Evolutionary conservation across 2,797 vertebrate species (phyloP).

Genomic region (Myotis planiceps): DNA sequence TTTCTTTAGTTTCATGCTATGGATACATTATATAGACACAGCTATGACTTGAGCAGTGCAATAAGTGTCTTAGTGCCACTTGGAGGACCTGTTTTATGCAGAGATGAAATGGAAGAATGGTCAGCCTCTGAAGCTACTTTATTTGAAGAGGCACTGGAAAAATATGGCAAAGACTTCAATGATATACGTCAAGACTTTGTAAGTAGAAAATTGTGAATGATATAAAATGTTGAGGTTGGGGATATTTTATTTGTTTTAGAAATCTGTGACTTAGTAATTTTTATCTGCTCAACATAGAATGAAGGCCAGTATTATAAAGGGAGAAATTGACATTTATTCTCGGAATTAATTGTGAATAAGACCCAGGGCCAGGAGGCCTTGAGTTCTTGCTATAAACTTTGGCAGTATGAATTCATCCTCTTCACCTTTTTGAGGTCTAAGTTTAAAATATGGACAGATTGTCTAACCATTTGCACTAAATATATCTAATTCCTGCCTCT

Average conservation of each 20-base stretch:
- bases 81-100: constrained; percentile 95
- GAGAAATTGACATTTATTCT: background rate
- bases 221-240: background rate
- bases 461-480: background rate
- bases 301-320: background rate
- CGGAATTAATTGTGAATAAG: background rate
- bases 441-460: background rate
- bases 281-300: constrained; percentile 4
- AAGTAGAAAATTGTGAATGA: constrained; percentile 83
- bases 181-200: constrained; percentile 99
- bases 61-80: constrained; percentile 95
- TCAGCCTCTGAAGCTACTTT: constrained; percentile 97
- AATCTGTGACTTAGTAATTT: background rate
- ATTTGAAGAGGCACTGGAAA: constrained; percentile 97
- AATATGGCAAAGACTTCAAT: constrained; percentile 99
- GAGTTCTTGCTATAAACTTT: background rate
- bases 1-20: constrained; percentile 95
- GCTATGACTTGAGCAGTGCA: constrained; percentile 96
- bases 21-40: constrained; percentile 96
- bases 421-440: background rate
- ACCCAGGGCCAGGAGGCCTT: background rate
- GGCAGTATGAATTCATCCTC: background rate
- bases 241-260: background rate
- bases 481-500: background rate
- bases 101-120: constrained; percentile 99